Evolutionary conservation across 1,140 invertebrate species (phyloP).

Genomic region (Trichogramma pretiosum): DNA sequence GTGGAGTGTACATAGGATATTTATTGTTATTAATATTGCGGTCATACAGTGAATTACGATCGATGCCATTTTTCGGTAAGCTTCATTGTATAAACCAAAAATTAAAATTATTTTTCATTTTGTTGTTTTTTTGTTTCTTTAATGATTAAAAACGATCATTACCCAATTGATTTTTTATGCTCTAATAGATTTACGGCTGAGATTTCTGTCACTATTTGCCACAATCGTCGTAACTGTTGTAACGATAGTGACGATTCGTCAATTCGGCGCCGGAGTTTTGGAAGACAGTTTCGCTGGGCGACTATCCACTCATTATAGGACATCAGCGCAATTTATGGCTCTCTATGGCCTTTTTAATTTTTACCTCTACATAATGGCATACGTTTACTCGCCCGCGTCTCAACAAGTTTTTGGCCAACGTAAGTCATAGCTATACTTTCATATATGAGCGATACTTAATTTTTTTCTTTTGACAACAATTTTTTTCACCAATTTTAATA

Average conservation of each 20-base stretch:
- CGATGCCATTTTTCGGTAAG: conserved; percentile 95
- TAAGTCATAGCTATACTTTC: conserved; percentile 22
- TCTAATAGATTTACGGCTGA: conserved; percentile 75
- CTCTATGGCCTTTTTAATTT: conserved; percentile 93
- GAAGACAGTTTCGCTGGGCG: conserved; percentile 91
- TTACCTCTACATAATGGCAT: conserved; percentile 88
- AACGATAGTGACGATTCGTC: conserved; percentile 65
- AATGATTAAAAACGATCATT: background rate
- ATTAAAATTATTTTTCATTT: conserved; percentile 1
- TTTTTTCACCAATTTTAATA: conserved; percentile 22
- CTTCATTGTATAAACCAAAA: conserved; percentile 10
- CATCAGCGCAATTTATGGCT: conserved; percentile 88
- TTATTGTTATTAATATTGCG: conserved; percentile 73
- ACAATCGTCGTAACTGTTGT: conserved; percentile 73
- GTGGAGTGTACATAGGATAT: conserved; percentile 78
- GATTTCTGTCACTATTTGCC: conserved; percentile 83
- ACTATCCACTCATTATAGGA: conserved; percentile 76
- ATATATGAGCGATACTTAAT: background rate
- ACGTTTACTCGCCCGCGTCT: conserved; percentile 82
- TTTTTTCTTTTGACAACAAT: too few species aligned
- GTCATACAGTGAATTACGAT: conserved; percentile 87
- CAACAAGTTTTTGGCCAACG: conserved; percentile 72
- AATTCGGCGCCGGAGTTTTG: conserved; percentile 79
- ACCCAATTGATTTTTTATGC: background rate
- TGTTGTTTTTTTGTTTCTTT: background rate